Percentiles rank a stretch among this genome's conserved stretches.
Conservation (phyloP, 1,140 invertebrate species). For the Drosophila baimaii region DNA sequence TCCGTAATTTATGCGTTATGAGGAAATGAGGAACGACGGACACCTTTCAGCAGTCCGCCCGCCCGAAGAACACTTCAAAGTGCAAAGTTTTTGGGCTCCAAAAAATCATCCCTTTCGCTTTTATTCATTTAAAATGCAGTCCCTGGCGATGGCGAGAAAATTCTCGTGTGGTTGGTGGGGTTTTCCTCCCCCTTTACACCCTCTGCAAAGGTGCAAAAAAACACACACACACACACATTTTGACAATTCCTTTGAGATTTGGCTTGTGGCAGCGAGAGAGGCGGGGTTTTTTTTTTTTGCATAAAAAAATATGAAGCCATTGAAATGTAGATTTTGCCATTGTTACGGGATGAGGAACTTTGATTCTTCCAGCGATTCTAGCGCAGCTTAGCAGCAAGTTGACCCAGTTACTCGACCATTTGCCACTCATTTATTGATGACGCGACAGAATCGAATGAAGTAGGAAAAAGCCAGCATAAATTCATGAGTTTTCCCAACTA, state of each 20-base stretch:
- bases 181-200: conserved; percentile 39
- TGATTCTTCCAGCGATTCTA: conserved; percentile 13
- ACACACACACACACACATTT: conserved; percentile 28
- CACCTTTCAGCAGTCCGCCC: conserved; percentile 30
- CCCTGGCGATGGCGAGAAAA: conserved; percentile 44
- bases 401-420: conserved; percentile 57
- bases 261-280: conserved; percentile 45
- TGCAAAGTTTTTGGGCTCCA: conserved; percentile 40
- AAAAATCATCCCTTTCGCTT: conserved; percentile 32
- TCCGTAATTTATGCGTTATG: conserved; percentile 71
- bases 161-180: conserved; percentile 67
- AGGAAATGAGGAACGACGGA: conserved; percentile 27
- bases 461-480: conserved; percentile 32
- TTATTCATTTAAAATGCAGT: conserved; percentile 31
- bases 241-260: conserved; percentile 74
- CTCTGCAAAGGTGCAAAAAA: conserved; percentile 61
- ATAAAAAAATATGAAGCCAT: conserved; percentile 61
- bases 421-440: conserved; percentile 69
- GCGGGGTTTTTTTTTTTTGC: conserved; percentile 15
- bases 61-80: conserved; percentile 66
- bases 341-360: conserved; percentile 31
- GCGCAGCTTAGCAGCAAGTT: conserved; percentile 37
- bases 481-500: conserved; percentile 48
- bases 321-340: conserved; percentile 69
- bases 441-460: conserved; percentile 32